Evolutionary conservation across 2,888 invertebrate species (phyloP).

Genomic region (Hololepta plana): DNA sequence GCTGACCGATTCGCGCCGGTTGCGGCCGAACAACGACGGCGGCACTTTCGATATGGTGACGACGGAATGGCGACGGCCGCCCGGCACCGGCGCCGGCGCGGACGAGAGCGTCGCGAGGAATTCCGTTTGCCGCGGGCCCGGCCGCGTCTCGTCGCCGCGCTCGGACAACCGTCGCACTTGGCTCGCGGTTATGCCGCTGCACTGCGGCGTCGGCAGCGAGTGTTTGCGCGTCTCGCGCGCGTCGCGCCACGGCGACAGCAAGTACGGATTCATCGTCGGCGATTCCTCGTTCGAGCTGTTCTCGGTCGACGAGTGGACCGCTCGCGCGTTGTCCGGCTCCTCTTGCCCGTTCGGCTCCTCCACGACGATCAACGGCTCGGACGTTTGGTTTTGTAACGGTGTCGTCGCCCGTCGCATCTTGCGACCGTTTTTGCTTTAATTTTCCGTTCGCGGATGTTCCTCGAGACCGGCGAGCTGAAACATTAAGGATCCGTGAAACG

Average conservation of each 20-base stretch:
- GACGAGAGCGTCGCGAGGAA: constrained; percentile 68
- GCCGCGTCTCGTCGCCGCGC: constrained; percentile 55
- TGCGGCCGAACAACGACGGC: constrained; percentile 54
- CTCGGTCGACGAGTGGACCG: constrained; percentile 32
- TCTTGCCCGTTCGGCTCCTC: constrained; percentile 57
- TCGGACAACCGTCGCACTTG: constrained; percentile 72
- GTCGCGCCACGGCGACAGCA: constrained; percentile 66
- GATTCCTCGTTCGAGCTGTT: constrained; percentile 58
- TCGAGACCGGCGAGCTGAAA: no score
- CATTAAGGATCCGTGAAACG: no score
- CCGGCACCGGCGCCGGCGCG: constrained; percentile 50
- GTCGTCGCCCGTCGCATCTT: constrained; percentile 31
- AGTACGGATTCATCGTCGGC: constrained; percentile 56
- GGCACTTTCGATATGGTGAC: constrained; percentile 75
- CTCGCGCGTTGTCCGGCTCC: constrained; percentile 28
- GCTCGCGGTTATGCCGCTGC: constrained; percentile 72
- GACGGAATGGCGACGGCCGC: constrained; percentile 68
- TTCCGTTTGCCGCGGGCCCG: constrained; percentile 61
- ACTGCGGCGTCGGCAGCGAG: constrained; percentile 68
- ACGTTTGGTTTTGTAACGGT: constrained; percentile 30
- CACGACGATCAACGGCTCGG: constrained; percentile 65
- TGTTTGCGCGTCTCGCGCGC: constrained; percentile 57
- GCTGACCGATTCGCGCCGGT: constrained; percentile 64
- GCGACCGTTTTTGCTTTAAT: no score
- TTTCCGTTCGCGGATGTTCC: constrained; percentile 1